Conservation (phyloP, 1,140 invertebrate genomes). For the Meteorus sp. region DNA sequence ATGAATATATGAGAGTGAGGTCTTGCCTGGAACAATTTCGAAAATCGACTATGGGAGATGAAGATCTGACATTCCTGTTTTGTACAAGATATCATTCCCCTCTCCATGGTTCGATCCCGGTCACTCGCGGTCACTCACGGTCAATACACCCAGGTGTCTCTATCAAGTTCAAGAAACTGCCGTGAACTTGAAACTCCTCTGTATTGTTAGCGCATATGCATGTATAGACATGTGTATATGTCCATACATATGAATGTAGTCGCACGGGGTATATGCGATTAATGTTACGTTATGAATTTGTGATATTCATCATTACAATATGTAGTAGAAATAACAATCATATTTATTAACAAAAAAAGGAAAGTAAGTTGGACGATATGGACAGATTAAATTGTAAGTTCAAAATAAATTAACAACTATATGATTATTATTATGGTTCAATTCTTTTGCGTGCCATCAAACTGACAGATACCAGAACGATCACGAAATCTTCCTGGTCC, state of each 20-base stretch:
- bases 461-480: slow-evolving; percentile 40
- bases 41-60: slow-evolving; percentile 8
- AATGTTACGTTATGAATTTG: too few species aligned
- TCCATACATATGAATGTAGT: too few species aligned
- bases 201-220: neutral
- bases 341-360: too few species aligned
- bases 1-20: neutral
- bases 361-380: too few species aligned
- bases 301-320: too few species aligned
- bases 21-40: neutral
- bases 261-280: too few species aligned
- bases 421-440: too few species aligned
- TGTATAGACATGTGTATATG: too few species aligned
- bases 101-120: neutral
- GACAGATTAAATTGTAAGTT: too few species aligned
- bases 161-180: slow-evolving; percentile 38
- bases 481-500: slow-evolving; percentile 50
- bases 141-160: slow-evolving; percentile 12
- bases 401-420: too few species aligned
- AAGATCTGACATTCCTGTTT: neutral
- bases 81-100: neutral
- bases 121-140: slow-evolving; percentile 10
- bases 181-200: slow-evolving; percentile 12
- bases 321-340: too few species aligned
- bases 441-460: slow-evolving; percentile 25